phyloP scores from a whole-genome alignment of 92 coral and sea anemone genomes.

The Meandrina meandrites region DNA sequence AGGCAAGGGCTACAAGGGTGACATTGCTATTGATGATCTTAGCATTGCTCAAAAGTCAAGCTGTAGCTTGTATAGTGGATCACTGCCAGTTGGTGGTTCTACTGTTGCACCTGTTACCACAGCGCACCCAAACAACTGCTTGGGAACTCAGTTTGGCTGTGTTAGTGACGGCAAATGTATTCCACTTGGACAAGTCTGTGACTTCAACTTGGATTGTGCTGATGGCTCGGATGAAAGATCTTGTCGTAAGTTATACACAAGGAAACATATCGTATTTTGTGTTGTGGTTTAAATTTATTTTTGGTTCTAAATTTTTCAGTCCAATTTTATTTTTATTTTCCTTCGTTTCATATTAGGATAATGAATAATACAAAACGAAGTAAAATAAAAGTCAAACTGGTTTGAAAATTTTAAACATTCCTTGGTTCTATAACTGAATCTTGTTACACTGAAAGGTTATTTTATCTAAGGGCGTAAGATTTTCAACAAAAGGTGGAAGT shows the following conservation, averaged over 20 bases:
- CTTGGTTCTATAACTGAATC: too few species aligned
- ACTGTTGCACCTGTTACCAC: slow-evolving; percentile 86
- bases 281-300: too few species aligned
- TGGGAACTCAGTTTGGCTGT: slow-evolving; percentile 79
- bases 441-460: too few species aligned
- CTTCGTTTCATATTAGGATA: too few species aligned
- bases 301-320: too few species aligned
- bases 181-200: slow-evolving; percentile 66
- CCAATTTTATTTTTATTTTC: too few species aligned
- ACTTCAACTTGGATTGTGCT: slow-evolving; percentile 85
- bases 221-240: slow-evolving; percentile 95
- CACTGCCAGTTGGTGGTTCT: slow-evolving; percentile 70
- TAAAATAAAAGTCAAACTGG: too few species aligned
- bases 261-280: too few species aligned
- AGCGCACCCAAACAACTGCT: slow-evolving; percentile 85
- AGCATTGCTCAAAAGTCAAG: slow-evolving; percentile 66
- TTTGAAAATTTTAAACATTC: too few species aligned
- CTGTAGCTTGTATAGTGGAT: slow-evolving; percentile 62
- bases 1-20: slow-evolving; percentile 84
- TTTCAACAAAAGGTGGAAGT: too few species aligned
- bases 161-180: slow-evolving; percentile 79
- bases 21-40: slow-evolving; percentile 94
- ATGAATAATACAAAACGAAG: too few species aligned
- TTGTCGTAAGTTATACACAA: slow-evolving; percentile 79
- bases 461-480: too few species aligned